Evolutionary conservation across 1,140 invertebrate genomes (phyloP).

Genomic region (Bombus fervidus): DNA sequence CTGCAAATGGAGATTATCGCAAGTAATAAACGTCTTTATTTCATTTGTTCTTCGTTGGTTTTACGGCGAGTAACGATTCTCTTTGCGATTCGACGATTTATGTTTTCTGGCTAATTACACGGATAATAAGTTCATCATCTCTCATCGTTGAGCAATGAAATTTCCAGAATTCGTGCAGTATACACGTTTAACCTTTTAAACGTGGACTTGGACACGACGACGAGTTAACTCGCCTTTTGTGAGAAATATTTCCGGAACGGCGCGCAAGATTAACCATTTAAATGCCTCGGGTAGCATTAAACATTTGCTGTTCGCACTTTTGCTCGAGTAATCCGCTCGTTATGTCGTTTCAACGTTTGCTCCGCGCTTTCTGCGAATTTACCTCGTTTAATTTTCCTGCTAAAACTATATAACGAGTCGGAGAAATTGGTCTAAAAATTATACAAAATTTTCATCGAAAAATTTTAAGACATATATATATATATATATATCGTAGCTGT

Average conservation of each 20-base stretch:
- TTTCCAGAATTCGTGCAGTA: neutral
- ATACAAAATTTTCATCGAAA: neutral
- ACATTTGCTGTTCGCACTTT: constrained; percentile 3
- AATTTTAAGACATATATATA: neutral
- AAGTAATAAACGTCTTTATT: neutral
- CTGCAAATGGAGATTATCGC: too few species aligned
- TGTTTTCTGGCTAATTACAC: constrained; percentile 1
- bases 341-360: neutral
- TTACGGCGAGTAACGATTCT: neutral
- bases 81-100: neutral
- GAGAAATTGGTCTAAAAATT: neutral
- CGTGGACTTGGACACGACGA: neutral
- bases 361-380: neutral
- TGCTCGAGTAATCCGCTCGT: too few species aligned
- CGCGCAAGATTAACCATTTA: neutral
- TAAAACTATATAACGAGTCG: neutral
- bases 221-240: neutral
- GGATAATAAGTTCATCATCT: neutral
- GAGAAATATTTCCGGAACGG: neutral
- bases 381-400: neutral
- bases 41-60: neutral
- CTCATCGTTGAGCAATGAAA: neutral
- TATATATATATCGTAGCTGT: neutral
- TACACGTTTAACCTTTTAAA: neutral
- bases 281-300: neutral